These are phyloP conservation scores for Echinometra lucunter DNA, from an alignment of 53 echinoderm and acorn worm species.

Conservation along the genomic window DNA sequence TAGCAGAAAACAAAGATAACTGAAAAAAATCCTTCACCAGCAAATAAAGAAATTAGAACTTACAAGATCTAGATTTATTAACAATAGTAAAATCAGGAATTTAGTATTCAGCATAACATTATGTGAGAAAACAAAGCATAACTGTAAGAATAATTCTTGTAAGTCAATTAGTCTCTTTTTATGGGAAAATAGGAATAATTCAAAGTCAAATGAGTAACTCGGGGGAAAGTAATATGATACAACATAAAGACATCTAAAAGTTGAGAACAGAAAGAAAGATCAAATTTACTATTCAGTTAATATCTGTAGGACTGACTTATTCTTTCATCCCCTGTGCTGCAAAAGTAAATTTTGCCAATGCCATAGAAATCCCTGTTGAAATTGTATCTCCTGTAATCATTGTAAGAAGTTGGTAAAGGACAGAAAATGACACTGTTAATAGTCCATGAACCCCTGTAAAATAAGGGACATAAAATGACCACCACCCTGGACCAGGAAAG, in stretches of 20 bases:
- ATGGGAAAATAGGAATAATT: too few relatives aligned
- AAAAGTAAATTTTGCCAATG: background rate
- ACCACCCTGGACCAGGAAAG: background rate
- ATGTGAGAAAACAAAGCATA: too few relatives aligned
- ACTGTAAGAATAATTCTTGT: too few relatives aligned
- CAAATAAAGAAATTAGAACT: background rate
- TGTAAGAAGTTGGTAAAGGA: too few relatives aligned
- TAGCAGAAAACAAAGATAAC: background rate
- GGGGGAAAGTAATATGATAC: too few relatives aligned
- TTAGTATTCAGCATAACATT: background rate
- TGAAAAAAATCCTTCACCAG: background rate
- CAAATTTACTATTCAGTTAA: background rate
- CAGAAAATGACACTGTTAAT: too few relatives aligned
- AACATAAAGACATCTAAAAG: too few relatives aligned
- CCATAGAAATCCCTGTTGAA: background rate
- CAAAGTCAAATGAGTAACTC: too few relatives aligned
- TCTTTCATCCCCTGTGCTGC: background rate
- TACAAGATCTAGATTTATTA: background rate
- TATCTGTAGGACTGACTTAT: background rate
- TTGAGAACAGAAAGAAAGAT: background rate
- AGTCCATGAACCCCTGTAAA: too few relatives aligned
- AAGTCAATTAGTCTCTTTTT: too few relatives aligned
- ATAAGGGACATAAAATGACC: too few relatives aligned
- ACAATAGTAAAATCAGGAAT: background rate
- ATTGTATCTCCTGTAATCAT: background rate